phyloP scores from a whole-genome alignment of 2,797 vertebrate species.

The Leptoclinus maculatus region DNA sequence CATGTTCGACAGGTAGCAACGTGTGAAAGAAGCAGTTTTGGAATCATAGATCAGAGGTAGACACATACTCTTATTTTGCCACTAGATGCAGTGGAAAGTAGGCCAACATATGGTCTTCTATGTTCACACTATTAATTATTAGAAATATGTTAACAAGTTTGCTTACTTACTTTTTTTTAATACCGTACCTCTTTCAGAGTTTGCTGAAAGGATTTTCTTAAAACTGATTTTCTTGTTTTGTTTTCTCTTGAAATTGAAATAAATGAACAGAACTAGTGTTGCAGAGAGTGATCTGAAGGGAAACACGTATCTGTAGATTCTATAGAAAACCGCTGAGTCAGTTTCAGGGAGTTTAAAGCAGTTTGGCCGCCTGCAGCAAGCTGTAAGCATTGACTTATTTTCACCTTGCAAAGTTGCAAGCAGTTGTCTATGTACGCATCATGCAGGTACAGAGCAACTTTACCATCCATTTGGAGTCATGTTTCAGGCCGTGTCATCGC shows the following conservation, averaged over 20 bases:
- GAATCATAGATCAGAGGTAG: background rate
- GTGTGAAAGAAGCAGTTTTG: background rate
- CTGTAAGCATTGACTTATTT: background rate
- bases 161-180: background rate
- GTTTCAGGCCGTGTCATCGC: slow-evolving; percentile 42
- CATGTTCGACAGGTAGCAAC: background rate
- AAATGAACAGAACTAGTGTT: background rate
- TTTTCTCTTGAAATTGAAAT: background rate
- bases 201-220: background rate
- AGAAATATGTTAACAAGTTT: background rate
- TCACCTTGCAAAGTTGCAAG: background rate
- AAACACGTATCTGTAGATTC: background rate
- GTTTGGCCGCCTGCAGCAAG: background rate
- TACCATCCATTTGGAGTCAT: slow-evolving; percentile 25
- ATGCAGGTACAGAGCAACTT: background rate
- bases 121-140: background rate
- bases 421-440: background rate
- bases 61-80: background rate
- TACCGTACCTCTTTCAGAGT: background rate
- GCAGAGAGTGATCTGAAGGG: background rate
- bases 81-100: background rate
- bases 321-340: background rate
- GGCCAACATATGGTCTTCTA: background rate
- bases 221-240: background rate
- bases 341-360: background rate